Evolutionary conservation across 1,140 invertebrate species (phyloP).

Genomic region (Drosophila prosaltans): DNA sequence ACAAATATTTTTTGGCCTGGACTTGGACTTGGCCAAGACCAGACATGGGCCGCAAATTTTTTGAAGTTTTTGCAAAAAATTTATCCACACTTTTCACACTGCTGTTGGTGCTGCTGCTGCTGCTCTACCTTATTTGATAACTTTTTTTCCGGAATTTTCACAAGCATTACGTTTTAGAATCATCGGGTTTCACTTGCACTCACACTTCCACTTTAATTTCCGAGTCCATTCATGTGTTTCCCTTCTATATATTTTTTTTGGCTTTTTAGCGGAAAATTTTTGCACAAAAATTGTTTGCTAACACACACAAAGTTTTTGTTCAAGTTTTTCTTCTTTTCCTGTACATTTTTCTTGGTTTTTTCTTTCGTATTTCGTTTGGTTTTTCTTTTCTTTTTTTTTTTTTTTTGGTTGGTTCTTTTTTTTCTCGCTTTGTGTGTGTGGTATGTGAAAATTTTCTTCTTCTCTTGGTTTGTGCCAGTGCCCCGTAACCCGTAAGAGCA

Average conservation of each 20-base stretch:
- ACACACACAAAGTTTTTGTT: slow-evolving; percentile 46
- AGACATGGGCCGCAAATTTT: slow-evolving; percentile 38
- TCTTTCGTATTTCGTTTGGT: slow-evolving; percentile 50
- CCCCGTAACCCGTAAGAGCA: slow-evolving; percentile 69
- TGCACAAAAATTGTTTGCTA: slow-evolving; percentile 34
- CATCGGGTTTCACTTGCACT: slow-evolving; percentile 24
- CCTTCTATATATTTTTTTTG: not conserved
- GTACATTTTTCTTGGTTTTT: slow-evolving; percentile 42
- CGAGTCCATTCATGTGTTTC: slow-evolving; percentile 12
- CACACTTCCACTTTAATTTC: slow-evolving; percentile 13
- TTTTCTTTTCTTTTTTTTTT: slow-evolving; percentile 34
- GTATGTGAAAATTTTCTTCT: slow-evolving; percentile 55
- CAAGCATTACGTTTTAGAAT: slow-evolving; percentile 18
- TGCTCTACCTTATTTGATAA: not conserved
- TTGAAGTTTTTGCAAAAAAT: slow-evolving; percentile 60
- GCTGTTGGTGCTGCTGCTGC: slow-evolving; percentile 29
- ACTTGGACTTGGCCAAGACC: slow-evolving; percentile 42
- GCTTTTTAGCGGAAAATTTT: slow-evolving; percentile 44
- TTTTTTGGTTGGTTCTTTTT: slow-evolving; percentile 12
- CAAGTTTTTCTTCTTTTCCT: slow-evolving; percentile 59
- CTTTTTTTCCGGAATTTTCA: slow-evolving; percentile 28
- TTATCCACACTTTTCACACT: slow-evolving; percentile 54
- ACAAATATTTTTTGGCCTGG: slow-evolving; percentile 68
- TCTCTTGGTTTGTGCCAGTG: slow-evolving; percentile 50
- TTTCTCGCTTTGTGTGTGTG: slow-evolving; percentile 22